Conservation (phyloP, 2,888 invertebrate species). For the Trimorus sp. region DNA sequence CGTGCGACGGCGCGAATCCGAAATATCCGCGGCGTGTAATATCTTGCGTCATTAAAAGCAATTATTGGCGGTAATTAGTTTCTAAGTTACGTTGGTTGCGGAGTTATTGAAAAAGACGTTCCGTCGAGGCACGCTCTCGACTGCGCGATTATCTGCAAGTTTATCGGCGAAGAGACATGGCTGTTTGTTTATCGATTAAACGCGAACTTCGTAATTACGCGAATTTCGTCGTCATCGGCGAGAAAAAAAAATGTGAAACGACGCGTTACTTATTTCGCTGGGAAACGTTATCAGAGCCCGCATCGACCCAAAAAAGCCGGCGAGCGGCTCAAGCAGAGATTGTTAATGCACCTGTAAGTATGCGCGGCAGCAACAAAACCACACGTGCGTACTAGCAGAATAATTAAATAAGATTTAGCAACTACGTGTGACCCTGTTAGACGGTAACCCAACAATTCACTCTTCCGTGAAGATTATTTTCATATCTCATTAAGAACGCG, state of each 20-base stretch:
- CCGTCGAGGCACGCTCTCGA: too few relatives aligned
- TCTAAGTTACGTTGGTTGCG: background rate
- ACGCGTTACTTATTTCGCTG: conserved; percentile 23
- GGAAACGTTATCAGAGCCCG: conserved; percentile 18
- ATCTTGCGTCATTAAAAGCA: conserved; percentile 3
- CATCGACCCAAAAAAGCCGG: conserved; percentile 33
- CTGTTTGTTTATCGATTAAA: background rate
- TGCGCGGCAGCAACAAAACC: conserved; percentile 42
- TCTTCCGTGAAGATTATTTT: conserved; percentile 47
- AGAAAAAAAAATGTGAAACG: conserved; percentile 20
- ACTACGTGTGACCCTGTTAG: conserved; percentile 50
- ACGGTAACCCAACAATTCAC: conserved; percentile 47
- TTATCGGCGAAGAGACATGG: background rate
- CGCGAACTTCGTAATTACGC: background rate
- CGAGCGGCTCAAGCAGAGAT: conserved; percentile 34
- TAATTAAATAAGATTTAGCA: conserved; percentile 58
- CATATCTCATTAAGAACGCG: conserved; percentile 26
- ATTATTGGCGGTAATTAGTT: conserved; percentile 17
- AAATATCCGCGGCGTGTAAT: background rate
- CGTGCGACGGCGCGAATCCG: too few relatives aligned
- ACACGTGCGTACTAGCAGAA: conserved; percentile 45
- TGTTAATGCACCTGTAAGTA: conserved; percentile 31
- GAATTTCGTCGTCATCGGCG: too few relatives aligned
- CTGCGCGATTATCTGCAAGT: background rate
- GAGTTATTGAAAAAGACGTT: conserved; percentile 4